phyloP scores from a whole-genome alignment of 2,113 vertebrate genomes.

The rat (Rattus norvegicus) region DNA sequence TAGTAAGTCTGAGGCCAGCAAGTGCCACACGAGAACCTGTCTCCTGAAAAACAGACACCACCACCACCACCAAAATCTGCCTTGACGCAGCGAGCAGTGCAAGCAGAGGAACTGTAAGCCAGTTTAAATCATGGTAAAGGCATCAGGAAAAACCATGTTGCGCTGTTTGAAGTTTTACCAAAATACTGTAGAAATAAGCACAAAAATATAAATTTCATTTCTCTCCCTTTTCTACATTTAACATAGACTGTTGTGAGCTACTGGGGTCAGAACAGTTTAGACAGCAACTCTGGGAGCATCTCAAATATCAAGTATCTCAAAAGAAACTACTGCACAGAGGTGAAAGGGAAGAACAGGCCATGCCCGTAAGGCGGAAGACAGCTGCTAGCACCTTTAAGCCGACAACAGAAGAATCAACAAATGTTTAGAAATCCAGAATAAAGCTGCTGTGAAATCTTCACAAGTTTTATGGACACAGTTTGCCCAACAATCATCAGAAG shows the following conservation, averaged over 20 bases:
- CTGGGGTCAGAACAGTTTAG: neutral
- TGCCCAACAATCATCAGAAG: neutral
- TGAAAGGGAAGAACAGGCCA: neutral
- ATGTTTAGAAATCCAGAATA: slow-evolving; percentile 30
- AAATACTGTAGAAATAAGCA: slow-evolving; percentile 35
- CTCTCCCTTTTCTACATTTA: neutral
- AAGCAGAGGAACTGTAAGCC: neutral
- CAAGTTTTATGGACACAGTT: neutral
- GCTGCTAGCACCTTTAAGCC: neutral
- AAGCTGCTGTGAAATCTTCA: slow-evolving; percentile 1
- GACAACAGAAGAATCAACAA: neutral
- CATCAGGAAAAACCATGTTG: slow-evolving; percentile 52
- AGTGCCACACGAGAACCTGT: neutral
- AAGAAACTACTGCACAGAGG: neutral
- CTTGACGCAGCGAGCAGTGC: neutral
- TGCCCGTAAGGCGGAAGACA: neutral
- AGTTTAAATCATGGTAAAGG: neutral
- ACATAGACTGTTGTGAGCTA: neutral
- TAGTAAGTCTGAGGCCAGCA: neutral
- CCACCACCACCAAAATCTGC: neutral
- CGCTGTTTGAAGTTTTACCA: slow-evolving; percentile 28
- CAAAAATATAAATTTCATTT: neutral
- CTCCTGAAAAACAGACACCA: neutral
- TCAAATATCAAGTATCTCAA: slow-evolving; percentile 21
- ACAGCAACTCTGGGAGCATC: neutral